Percentiles rank a stretch among this genome's conserved stretches.
Evolutionary conservation across 2,888 invertebrate species (phyloP).

Genomic region (Pogonocherus hispidulus): DNA sequence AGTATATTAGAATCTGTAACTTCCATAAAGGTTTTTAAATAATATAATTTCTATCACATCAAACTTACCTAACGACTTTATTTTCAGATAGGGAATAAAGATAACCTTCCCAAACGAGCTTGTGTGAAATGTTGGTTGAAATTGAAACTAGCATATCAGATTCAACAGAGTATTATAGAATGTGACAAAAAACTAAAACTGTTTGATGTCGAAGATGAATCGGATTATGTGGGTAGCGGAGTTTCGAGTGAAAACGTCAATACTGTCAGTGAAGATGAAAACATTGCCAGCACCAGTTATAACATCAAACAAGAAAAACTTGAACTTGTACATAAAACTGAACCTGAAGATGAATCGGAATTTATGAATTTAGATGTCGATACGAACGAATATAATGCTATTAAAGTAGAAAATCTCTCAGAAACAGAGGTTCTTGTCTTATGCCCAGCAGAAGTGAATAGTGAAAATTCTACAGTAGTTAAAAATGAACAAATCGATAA

Average conservation of each 20-base stretch:
- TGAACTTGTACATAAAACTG: conserved; percentile 15
- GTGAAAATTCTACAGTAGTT: neutral
- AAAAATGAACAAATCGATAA: conserved; percentile 2
- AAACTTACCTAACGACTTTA: neutral
- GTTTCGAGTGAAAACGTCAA: conserved; percentile 4
- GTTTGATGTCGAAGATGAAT: conserved; percentile 15
- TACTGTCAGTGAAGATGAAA: neutral
- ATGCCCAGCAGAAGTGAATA: conserved; percentile 10
- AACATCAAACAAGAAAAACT: conserved; percentile 18
- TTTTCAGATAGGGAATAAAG: conserved; percentile 28
- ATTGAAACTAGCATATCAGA: conserved; percentile 53
- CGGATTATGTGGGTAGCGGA: neutral
- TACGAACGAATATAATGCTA: neutral
- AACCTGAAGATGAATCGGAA: conserved; percentile 3
- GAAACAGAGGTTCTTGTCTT: conserved; percentile 16
- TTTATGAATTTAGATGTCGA: neutral
- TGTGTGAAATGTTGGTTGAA: conserved; percentile 56
- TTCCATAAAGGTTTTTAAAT: conserved; percentile 53
- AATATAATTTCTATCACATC: neutral
- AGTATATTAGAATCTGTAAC: conserved; percentile 57
- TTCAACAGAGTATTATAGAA: conserved; percentile 55
- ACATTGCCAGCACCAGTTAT: neutral
- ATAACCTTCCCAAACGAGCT: conserved; percentile 41
- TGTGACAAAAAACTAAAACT: conserved; percentile 45
- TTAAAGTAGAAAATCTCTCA: conserved; percentile 26